These are phyloP conservation scores for Halcyon leucocephala DNA, from an alignment of 2,797 vertebrate genomes.

Conservation along the genomic window DNA sequence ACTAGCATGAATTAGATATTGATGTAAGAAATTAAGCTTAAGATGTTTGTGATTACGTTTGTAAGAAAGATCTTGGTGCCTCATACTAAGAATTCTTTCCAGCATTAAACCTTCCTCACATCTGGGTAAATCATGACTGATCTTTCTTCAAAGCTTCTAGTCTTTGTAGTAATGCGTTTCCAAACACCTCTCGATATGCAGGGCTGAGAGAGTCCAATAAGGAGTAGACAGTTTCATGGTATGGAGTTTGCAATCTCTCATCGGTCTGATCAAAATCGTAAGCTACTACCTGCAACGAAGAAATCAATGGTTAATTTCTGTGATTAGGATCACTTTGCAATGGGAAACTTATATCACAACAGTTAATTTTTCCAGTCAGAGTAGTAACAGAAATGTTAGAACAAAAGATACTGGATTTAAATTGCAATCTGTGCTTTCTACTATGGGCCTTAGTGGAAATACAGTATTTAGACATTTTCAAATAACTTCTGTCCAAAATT, in stretches of 20 bases:
- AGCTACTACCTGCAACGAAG: slow-evolving; percentile 88
- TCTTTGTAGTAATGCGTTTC: slow-evolving; percentile 93
- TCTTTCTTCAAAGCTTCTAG: slow-evolving; percentile 92
- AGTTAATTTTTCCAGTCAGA: neutral
- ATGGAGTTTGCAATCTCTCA: slow-evolving; percentile 87
- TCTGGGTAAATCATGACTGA: slow-evolving; percentile 77
- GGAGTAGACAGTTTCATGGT: slow-evolving; percentile 97
- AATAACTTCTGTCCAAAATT: neutral
- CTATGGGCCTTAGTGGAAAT: neutral
- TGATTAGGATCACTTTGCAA: neutral
- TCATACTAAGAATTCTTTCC: neutral
- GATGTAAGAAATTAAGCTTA: slow-evolving; percentile 49
- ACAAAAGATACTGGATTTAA: neutral
- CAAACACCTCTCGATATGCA: slow-evolving; percentile 96
- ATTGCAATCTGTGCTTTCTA: neutral
- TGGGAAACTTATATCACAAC: neutral
- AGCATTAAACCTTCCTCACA: neutral
- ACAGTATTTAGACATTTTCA: neutral
- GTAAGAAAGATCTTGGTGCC: neutral
- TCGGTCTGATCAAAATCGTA: slow-evolving; percentile 91
- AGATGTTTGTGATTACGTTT: neutral
- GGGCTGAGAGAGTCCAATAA: slow-evolving; percentile 95
- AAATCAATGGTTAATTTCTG: neutral
- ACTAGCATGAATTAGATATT: neutral
- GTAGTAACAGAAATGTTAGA: neutral